Base-by-base conservation (phyloP, 2,797 vertebrate genomes). In the Gobio occitaniae region DNA sequence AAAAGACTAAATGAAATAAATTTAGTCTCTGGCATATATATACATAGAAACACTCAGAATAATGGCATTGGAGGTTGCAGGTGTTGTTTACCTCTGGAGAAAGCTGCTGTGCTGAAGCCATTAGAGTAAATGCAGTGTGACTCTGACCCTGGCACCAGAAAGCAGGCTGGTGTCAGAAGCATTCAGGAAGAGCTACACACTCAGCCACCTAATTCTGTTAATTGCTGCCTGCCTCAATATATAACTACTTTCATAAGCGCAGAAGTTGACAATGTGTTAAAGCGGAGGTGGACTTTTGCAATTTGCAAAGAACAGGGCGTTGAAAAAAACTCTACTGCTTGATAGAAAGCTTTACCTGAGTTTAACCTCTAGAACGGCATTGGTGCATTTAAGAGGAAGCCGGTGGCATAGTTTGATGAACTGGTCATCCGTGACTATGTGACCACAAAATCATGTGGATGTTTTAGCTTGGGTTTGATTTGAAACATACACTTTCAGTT, bases 141-240 rank as follows among this genome's bases (percentile, higher is more conserved):
- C 69, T 52, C 68, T 70, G 71, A 88, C 83, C 86, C 78, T 80
- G 68, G 77, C 56, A 86, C 79, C 89, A 38, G 65, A 77, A 87
- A 81, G 77, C 79, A 75, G 81, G 44, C 85, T 84, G 32, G 80
- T 87, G 84, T 89, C 79, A 69, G 78, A 85, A 85, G 78, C 86
- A 84, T 89, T 86, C 66, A 61, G 56, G 48, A 32, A 87, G 77
- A 77, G 65, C 72, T 13, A 77, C 59, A 85, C 74, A 89, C 88
- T 89, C 83, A 86, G 80, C 83, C 75, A 80, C 74, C 78, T 86
- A 82, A 88, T 87, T 89, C 68, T 84, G 50, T 81, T 90, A 92
- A 91, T 90, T 90, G 85, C 86, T 56, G 61, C 79, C 78, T 72
- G 69, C 41, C 80, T 88, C 44, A 21, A 88, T 84, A 86, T 89